Evolutionary conservation across 2,113 vertebrate genomes (phyloP).

Genomic region (Alosa alosa): DNA sequence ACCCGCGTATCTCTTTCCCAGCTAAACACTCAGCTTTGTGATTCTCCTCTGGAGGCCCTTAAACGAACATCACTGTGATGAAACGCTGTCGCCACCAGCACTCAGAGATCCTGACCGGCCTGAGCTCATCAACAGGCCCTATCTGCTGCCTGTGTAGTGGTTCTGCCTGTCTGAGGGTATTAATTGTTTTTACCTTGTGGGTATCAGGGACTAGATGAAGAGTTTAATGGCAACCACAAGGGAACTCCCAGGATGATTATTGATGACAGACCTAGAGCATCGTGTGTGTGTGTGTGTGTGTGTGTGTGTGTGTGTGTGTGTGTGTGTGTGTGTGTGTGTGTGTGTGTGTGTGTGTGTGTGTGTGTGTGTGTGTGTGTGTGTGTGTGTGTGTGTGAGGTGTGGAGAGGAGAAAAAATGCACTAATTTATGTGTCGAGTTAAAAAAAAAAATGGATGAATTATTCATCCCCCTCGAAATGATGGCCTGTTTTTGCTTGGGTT

Average conservation of each 20-base stretch:
- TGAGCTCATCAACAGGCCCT: not conserved
- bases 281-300: not conserved
- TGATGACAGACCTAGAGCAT: conserved; percentile 21
- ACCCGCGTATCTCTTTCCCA: not conserved
- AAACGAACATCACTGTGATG: not conserved
- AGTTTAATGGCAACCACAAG: conserved; percentile 3
- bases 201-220: not conserved
- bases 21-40: not conserved
- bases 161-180: conserved; percentile 1
- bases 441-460: conserved; percentile 37
- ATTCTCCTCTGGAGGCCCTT: not conserved
- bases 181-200: conserved; percentile 28
- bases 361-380: not conserved
- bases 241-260: conserved; percentile 31
- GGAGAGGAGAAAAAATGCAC: not conserved
- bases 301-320: not conserved
- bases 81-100: not conserved
- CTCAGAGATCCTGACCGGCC: not conserved
- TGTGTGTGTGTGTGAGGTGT: not conserved
- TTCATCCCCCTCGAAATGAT: conserved; percentile 23
- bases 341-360: not conserved
- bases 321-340: not conserved
- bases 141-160: not conserved
- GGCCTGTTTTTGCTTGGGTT: not conserved
- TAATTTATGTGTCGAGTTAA: conserved; percentile 39